Percentiles rank a stretch among this genome's conserved stretches.
phyloP scores from a whole-genome alignment of 2,113 vertebrate genomes.

The Micronycteris hirsuta region DNA sequence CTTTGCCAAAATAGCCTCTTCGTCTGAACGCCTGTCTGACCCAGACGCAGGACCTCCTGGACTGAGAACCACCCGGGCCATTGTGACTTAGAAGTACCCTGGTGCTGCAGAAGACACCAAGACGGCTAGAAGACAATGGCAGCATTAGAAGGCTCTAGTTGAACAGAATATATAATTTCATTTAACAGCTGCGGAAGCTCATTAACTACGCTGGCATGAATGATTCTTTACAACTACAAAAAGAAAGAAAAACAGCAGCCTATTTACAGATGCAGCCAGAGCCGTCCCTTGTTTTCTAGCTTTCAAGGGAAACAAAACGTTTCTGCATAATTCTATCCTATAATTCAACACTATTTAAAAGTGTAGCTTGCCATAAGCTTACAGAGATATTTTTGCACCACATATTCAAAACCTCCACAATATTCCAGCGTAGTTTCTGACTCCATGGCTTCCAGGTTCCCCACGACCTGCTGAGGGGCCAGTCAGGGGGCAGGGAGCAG shows the following conservation, averaged over 20 bases:
- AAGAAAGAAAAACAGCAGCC: constrained; percentile 46
- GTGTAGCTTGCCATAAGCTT: background rate
- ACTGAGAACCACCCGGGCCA: background rate
- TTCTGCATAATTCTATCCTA: constrained; percentile 31
- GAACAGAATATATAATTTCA: constrained; percentile 64
- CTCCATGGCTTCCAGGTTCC: background rate
- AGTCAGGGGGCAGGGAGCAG: background rate
- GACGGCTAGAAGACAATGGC: constrained; percentile 29
- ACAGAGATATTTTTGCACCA: constrained; percentile 34
- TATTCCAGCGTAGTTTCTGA: background rate
- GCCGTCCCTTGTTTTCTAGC: constrained; percentile 38
- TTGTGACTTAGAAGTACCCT: background rate
- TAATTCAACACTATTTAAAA: constrained; percentile 50
- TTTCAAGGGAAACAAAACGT: constrained; percentile 53
- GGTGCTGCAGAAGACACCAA: constrained; percentile 40
- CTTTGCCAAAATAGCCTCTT: background rate
- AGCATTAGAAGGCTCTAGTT: constrained; percentile 12
- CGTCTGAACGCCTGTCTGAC: background rate
- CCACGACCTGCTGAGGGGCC: background rate
- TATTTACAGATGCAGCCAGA: constrained; percentile 65
- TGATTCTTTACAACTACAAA: constrained; percentile 62
- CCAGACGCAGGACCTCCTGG: background rate
- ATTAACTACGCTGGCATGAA: constrained; percentile 63
- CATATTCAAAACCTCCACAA: constrained; percentile 5
- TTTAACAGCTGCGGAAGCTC: constrained; percentile 71